A percentile compares a stretch with the other conserved stretches of the same genome.
Conservation (phyloP, 2,888 invertebrate species). For the Oligia fasciuncula region DNA sequence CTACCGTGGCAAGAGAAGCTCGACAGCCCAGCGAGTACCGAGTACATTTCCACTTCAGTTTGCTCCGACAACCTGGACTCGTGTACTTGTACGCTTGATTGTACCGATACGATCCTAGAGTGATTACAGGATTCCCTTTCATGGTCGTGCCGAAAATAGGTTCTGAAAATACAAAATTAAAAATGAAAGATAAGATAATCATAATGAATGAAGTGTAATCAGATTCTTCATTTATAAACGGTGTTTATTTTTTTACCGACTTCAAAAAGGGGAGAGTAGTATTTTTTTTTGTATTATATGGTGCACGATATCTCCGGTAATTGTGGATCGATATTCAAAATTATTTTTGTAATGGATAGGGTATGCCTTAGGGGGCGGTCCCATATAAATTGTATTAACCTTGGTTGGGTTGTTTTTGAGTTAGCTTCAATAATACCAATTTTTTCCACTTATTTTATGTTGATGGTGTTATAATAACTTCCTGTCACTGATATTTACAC, state of each 20-base stretch:
- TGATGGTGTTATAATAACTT: too few species aligned
- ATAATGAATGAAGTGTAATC: neutral
- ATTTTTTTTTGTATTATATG: too few species aligned
- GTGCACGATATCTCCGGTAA: too few species aligned
- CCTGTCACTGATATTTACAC: too few species aligned
- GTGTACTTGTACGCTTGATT: constrained; percentile 12
- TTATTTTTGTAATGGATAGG: too few species aligned
- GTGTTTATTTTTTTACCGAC: neutral
- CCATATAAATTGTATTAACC: too few species aligned
- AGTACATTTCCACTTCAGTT: constrained; percentile 48
- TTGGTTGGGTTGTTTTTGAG: too few species aligned
- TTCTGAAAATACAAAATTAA: constrained; percentile 27
- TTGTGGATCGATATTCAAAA: too few species aligned
- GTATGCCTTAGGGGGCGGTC: too few species aligned
- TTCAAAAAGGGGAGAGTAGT: too few species aligned
- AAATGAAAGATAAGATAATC: neutral
- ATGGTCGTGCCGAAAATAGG: constrained; percentile 42
- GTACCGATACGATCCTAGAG: constrained; percentile 22
- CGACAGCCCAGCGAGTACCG: constrained; percentile 33
- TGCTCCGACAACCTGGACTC: neutral
- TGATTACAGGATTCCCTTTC: constrained; percentile 24
- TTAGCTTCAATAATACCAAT: too few species aligned
- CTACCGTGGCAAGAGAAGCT: constrained; percentile 14
- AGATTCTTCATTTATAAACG: neutral
- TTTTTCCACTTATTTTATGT: too few species aligned